A percentile compares a stretch with the other conserved stretches of the same genome.
Evolutionary conservation across 37 sponge, comb jelly and placozoan genomes (phyloP).

Genomic region (Cliona cf. orientalis): DNA sequence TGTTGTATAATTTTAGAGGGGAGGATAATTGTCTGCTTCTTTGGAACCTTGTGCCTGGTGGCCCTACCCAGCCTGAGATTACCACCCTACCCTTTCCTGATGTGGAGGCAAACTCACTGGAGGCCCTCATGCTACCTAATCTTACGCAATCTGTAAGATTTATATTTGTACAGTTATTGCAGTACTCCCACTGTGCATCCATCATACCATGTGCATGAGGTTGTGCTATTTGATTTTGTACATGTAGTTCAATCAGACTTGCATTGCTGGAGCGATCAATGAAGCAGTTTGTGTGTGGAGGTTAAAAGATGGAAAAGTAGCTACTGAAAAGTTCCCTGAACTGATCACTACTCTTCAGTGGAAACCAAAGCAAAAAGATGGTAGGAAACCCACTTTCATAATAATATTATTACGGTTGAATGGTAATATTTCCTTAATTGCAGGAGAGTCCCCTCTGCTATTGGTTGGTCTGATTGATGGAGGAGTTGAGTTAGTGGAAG

Average conservation of each 20-base stretch:
- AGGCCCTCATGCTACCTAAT: slow-evolving; percentile 16
- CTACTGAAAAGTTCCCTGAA: slow-evolving; percentile 29
- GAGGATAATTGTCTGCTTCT: slow-evolving; percentile 38
- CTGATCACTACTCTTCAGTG: slow-evolving; percentile 58
- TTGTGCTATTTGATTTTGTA: too few species aligned
- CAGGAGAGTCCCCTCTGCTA: slow-evolving; percentile 41
- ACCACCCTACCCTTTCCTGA: slow-evolving; percentile 10
- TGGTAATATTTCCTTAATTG: not conserved
- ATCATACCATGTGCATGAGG: too few species aligned
- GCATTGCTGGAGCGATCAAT: slow-evolving; percentile 44
- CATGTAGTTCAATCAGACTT: slow-evolving; percentile 28
- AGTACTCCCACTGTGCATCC: too few species aligned
- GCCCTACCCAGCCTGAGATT: slow-evolving; percentile 13
- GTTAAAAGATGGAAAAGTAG: slow-evolving; percentile 38
- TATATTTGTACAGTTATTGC: not conserved
- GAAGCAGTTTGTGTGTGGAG: slow-evolving; percentile 49
- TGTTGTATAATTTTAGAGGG: slow-evolving; percentile 2
- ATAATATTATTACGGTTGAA: not conserved
- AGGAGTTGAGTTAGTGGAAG: slow-evolving; percentile 25
- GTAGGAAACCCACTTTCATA: not conserved
- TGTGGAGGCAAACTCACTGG: not conserved
- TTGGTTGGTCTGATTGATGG: slow-evolving; percentile 47
- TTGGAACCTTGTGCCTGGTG: slow-evolving; percentile 36
- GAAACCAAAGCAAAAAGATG: slow-evolving; percentile 42
- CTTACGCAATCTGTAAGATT: slow-evolving; percentile 45